These are phyloP conservation scores for Chymomyza costata DNA, from an alignment of 1,140 invertebrate species.

Conservation along the genomic window DNA sequence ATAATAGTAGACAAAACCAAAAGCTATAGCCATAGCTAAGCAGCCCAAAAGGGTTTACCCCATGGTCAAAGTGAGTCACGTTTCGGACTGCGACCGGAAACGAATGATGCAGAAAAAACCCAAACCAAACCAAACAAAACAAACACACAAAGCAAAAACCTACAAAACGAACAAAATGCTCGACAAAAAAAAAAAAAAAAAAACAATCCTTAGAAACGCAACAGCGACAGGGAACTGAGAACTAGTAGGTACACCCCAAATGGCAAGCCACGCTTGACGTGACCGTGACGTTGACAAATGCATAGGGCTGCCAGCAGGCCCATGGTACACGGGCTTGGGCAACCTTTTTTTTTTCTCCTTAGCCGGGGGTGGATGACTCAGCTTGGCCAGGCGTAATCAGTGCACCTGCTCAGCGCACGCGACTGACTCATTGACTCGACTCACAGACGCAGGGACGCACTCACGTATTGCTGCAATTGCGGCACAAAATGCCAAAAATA, in stretches of 20 bases:
- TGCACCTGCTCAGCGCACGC: constrained; percentile 63
- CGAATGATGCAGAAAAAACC: constrained; percentile 65
- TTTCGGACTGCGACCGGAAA: constrained; percentile 54
- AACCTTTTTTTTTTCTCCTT: too few species aligned
- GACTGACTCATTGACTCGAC: constrained; percentile 33
- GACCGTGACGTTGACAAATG: constrained; percentile 70
- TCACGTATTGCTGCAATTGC: too few species aligned
- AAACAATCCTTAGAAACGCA: constrained; percentile 42
- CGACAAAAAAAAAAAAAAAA: constrained; percentile 34
- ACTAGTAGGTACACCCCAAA: too few species aligned
- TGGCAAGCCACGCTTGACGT: constrained; percentile 32
- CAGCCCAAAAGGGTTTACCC: constrained; percentile 29
- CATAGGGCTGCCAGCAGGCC: constrained; percentile 25
- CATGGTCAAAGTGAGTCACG: constrained; percentile 54
- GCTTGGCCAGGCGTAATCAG: constrained; percentile 48
- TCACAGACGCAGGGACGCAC: too few species aligned
- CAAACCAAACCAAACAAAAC: constrained; percentile 7
- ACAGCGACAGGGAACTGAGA: constrained; percentile 20
- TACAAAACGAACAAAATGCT: neutral
- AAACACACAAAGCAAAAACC: constrained; percentile 7
- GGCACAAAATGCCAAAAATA: too few species aligned
- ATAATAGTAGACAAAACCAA: constrained; percentile 11
- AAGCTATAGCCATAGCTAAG: neutral
- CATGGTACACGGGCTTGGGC: neutral
- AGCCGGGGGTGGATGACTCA: constrained; percentile 48